These are phyloP conservation scores for Poicephalus meyeri DNA, from an alignment of 2,113 vertebrate species.

Conservation along the genomic window DNA sequence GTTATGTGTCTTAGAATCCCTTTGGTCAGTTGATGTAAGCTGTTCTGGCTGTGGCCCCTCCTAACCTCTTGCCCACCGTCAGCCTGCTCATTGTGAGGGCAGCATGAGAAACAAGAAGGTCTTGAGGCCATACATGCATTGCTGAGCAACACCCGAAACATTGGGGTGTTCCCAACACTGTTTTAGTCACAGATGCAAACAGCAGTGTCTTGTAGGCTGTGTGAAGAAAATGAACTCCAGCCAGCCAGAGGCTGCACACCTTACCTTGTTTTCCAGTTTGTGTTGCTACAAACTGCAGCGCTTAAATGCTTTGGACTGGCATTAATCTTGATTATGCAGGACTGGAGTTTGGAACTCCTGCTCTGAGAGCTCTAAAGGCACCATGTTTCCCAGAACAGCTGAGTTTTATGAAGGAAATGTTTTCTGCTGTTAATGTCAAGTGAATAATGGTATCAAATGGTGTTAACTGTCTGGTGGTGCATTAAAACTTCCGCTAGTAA, in stretches of 20 bases:
- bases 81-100: fast-evolving
- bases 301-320: background rate
- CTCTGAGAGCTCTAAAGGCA: background rate
- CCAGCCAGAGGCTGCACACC: fast-evolving
- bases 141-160: background rate
- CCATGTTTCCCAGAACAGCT: background rate
- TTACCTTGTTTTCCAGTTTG: background rate
- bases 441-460: background rate
- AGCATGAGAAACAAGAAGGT: background rate
- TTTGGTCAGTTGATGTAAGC: background rate
- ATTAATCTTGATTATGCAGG: background rate
- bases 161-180: background rate
- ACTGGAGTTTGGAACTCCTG: background rate
- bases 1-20: background rate
- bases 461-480: background rate
- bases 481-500: background rate
- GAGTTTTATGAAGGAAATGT: background rate
- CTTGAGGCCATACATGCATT: background rate
- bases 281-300: background rate
- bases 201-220: background rate
- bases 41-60: background rate
- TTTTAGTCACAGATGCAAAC: background rate
- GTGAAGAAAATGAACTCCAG: background rate
- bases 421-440: background rate
- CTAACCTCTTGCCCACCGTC: background rate